phyloP scores from a whole-genome alignment of 2,113 vertebrate genomes.

The Misgurnus mizolepis region DNA sequence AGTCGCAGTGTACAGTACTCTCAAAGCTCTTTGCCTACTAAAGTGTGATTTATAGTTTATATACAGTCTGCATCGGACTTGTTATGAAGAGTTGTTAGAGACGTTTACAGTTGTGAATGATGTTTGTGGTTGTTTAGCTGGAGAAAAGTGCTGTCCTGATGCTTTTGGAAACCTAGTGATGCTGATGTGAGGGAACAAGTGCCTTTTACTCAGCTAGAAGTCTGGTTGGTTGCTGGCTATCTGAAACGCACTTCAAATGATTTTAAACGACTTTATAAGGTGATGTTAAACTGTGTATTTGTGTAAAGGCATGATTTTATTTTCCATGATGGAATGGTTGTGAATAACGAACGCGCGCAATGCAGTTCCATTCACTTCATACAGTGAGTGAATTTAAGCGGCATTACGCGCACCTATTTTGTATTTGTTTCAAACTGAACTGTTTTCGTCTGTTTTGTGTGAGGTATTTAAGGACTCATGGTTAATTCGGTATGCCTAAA shows the following conservation, averaged over 20 bases:
- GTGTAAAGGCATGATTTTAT: too few relatives aligned
- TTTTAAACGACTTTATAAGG: background rate
- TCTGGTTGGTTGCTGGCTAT: background rate
- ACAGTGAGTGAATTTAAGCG: too few relatives aligned
- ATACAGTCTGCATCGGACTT: background rate
- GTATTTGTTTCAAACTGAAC: background rate
- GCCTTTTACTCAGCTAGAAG: background rate
- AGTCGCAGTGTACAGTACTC: background rate
- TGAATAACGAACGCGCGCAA: background rate
- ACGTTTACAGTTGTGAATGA: background rate
- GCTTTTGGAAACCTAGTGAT: background rate
- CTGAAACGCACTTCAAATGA: background rate
- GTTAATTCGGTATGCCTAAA: background rate
- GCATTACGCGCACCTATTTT: background rate
- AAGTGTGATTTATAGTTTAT: background rate
- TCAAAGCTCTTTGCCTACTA: background rate
- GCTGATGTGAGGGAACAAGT: conserved; percentile 29
- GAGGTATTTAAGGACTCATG: background rate
- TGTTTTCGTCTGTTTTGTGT: background rate
- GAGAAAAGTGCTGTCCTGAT: background rate
- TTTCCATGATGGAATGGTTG: background rate
- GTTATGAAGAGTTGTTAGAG: background rate
- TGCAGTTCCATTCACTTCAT: background rate
- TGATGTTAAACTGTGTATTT: background rate
- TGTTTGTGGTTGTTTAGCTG: conserved; percentile 1